Evolutionary conservation across 2,888 invertebrate species (phyloP).

Genomic region (Keiferia lycopersicella): DNA sequence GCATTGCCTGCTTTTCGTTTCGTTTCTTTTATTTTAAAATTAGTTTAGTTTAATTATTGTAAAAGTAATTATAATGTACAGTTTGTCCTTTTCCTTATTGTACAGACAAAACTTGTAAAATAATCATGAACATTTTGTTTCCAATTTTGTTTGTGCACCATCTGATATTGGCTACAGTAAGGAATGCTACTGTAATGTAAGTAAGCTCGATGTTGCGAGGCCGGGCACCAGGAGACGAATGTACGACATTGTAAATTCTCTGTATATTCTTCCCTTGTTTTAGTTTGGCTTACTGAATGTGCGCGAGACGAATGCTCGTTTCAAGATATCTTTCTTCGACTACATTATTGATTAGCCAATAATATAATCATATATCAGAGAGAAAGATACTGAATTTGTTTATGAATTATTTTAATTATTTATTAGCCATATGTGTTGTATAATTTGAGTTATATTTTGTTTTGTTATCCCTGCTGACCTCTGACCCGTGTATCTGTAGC

Average conservation of each 20-base stretch:
- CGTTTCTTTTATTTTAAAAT: conserved; percentile 76
- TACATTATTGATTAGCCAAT: conserved; percentile 50
- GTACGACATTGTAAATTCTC: conserved; percentile 46
- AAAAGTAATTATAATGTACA: conserved; percentile 79
- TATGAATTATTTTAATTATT: conserved; percentile 70
- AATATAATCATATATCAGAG: conserved; percentile 58
- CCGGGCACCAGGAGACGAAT: conserved; percentile 60
- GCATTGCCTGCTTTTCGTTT: conserved; percentile 87
- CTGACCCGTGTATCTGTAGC: conserved; percentile 91
- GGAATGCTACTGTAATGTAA: conserved; percentile 85
- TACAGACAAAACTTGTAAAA: conserved; percentile 79
- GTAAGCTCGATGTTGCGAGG: conserved; percentile 64
- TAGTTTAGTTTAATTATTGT: conserved; percentile 80
- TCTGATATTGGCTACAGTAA: conserved; percentile 84
- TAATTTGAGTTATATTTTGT: conserved; percentile 81
- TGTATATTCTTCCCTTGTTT: conserved; percentile 62
- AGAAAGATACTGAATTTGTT: conserved; percentile 60
- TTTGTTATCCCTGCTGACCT: conserved; percentile 85
- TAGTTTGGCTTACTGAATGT: conserved; percentile 75
- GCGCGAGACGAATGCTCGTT: conserved; percentile 61
- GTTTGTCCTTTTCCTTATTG: conserved; percentile 76
- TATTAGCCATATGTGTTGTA: conserved; percentile 77
- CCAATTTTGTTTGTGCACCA: conserved; percentile 86
- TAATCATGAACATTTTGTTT: conserved; percentile 82
- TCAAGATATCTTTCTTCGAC: conserved; percentile 31